Conservation (phyloP, 1,140 invertebrate species). For the Lineus longissimus region DNA sequence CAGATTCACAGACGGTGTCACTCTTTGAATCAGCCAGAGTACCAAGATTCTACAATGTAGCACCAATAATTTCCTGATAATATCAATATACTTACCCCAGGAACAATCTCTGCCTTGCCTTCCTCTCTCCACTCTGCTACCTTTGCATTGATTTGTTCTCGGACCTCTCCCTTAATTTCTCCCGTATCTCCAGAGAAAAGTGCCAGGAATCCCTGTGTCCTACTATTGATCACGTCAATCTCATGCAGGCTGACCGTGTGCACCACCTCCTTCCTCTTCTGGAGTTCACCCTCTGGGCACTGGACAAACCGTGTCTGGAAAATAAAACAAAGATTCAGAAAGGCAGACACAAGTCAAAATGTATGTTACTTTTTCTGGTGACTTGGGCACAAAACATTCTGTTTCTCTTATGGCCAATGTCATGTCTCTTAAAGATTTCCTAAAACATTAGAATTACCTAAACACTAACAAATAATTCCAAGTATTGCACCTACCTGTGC, state of each 20-base stretch:
- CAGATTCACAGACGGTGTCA: no score
- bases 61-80: no score
- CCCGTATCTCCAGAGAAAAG: constrained; percentile 98
- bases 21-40: no score
- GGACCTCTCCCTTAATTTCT: constrained; percentile 95
- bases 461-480: no score
- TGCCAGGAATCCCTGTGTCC: constrained; percentile 95
- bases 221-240: constrained; percentile 96
- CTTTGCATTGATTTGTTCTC: constrained; percentile 98
- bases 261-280: constrained; percentile 98
- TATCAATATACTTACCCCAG: constrained; percentile 75
- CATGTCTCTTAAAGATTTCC: no score
- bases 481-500: constrained; percentile 67
- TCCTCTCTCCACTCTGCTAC: constrained; percentile 98
- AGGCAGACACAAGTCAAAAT: no score
- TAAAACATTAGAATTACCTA: no score
- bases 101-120: constrained; percentile 97
- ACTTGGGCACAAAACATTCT: no score
- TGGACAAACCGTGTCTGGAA: constrained; percentile 82
- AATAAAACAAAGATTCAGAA: neutral
- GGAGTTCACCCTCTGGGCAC: constrained; percentile 96
- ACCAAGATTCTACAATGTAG: no score
- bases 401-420: no score
- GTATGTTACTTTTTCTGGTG: no score
- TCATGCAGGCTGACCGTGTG: constrained; percentile 98